These are phyloP conservation scores for Cyprinodon tularosa DNA, from an alignment of 2,113 vertebrate genomes.

Conservation along the genomic window DNA sequence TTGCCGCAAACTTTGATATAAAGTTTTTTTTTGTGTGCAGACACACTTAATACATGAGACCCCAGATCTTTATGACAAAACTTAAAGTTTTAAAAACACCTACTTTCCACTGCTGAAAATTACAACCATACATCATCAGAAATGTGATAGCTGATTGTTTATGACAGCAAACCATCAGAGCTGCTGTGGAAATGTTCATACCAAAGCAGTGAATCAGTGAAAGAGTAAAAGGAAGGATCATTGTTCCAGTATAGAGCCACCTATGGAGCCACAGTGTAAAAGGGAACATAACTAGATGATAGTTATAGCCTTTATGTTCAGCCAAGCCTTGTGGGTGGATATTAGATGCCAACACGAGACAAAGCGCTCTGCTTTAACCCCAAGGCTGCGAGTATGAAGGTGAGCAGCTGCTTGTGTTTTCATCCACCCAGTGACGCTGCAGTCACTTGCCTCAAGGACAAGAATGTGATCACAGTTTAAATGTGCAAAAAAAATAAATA, in stretches of 20 bases:
- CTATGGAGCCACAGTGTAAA: conserved; percentile 13
- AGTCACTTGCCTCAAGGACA: conserved; percentile 27
- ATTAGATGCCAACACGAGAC: conserved; percentile 46
- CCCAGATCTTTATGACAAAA: background rate
- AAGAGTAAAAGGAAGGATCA: background rate
- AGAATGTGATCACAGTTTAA: conserved; percentile 49
- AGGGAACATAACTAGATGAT: conserved; percentile 13
- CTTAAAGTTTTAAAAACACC: background rate
- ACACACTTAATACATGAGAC: too few species aligned
- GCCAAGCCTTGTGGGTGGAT: conserved; percentile 50
- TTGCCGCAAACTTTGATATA: too few species aligned
- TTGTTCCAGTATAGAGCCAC: conserved; percentile 20
- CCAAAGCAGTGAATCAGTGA: conserved; percentile 24
- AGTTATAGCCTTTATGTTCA: conserved; percentile 47
- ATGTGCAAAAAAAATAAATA: conserved; percentile 24
- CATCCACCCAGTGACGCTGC: conserved; percentile 8
- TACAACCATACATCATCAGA: too few species aligned
- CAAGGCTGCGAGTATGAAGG: background rate
- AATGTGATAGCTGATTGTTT: background rate
- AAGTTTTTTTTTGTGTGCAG: too few species aligned
- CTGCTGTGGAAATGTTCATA: conserved; percentile 37
- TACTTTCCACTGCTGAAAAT: too few species aligned
- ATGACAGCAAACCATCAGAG: background rate
- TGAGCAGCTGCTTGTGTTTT: conserved; percentile 13
- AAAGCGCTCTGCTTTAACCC: conserved; percentile 28